Base-by-base conservation (phyloP, 2,113 vertebrate species). In the Lathamus discolor region DNA sequence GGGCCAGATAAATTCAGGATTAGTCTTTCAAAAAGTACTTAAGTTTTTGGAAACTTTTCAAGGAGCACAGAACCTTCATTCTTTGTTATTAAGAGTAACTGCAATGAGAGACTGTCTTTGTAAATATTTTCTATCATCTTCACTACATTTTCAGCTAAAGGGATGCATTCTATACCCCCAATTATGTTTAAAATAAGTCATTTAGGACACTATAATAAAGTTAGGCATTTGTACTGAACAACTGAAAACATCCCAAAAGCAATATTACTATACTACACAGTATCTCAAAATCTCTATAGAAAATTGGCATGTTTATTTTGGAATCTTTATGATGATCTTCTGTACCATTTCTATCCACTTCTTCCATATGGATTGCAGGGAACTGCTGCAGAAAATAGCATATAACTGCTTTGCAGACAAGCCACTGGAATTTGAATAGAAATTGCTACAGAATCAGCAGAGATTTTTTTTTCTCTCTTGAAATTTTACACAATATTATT, bases 241-340 rank as follows among this genome's bases (percentile, higher is more conserved):
- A 84, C 37, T 33, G 48, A 91, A 93, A 91, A 54, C 16, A 66
- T 84, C 88, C 74, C 67, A 61, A 73, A 79, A 89, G 28, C 49
- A 79, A 73, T 85, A 92, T 54, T 67, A 37, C n/a, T 76, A 41
- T 80, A 66, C 77, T 66, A 61, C 24, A 57, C n/a, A 41, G 37
- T 84, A 31, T 82, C 83, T 84, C 63, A 85, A 90, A 96, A 93
- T 86, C 85, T 92, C 76, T 72, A 66, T 66, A 84, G 80, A 96
- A 96, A 95, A 96, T 82, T 75, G 76, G 77, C 2, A 9, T 69
- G 57, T 94, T 94, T 91, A 87, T 92, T 93, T 84, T 91, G 77
- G 92, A 95, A 95, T 89, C n/a, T 92, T 86, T 73, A 4, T 3
- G 9, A 75, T 62, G 90, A 94, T 91, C 69, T 90, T 92, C 70